Evolutionary conservation across 2,113 vertebrate species (phyloP).

Genomic region (Chaetops frenatus): DNA sequence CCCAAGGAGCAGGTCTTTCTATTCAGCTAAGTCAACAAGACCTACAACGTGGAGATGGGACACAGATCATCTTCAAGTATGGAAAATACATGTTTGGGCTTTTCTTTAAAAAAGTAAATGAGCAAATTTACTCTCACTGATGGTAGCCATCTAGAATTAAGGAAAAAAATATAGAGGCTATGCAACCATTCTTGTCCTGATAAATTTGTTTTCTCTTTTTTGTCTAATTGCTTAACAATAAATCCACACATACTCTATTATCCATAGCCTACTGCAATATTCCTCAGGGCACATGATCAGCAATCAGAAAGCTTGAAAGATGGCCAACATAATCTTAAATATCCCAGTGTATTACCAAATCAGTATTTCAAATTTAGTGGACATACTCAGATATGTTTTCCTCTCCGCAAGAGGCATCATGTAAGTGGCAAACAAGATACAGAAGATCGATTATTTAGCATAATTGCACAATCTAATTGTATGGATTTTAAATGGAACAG

Average conservation of each 20-base stretch:
- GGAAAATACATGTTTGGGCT: neutral
- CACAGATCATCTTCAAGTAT: neutral
- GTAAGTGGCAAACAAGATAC: conserved; percentile 52
- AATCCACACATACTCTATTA: conserved; percentile 29
- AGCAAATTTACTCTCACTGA: neutral
- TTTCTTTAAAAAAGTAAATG: neutral
- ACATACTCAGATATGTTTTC: conserved; percentile 26
- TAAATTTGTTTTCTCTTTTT: conserved; percentile 53
- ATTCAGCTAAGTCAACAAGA: neutral
- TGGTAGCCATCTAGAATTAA: neutral
- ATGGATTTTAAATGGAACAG: conserved; percentile 55
- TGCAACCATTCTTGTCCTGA: neutral
- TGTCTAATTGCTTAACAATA: conserved; percentile 47
- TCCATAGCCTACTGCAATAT: conserved; percentile 17
- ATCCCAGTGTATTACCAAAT: conserved; percentile 54
- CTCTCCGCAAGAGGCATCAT: conserved; percentile 28
- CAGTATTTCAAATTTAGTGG: conserved; percentile 61
- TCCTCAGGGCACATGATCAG: conserved; percentile 34
- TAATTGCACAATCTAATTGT: conserved; percentile 58
- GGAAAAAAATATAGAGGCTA: neutral
- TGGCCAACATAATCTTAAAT: conserved; percentile 49
- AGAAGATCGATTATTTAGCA: conserved; percentile 61
- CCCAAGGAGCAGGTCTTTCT: neutral
- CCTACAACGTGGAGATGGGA: neutral
- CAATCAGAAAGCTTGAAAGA: conserved; percentile 49